Percentiles rank a stretch among this genome's conserved stretches.
phyloP scores from a whole-genome alignment of 2,888 invertebrate species.

The Papilio gigon region DNA sequence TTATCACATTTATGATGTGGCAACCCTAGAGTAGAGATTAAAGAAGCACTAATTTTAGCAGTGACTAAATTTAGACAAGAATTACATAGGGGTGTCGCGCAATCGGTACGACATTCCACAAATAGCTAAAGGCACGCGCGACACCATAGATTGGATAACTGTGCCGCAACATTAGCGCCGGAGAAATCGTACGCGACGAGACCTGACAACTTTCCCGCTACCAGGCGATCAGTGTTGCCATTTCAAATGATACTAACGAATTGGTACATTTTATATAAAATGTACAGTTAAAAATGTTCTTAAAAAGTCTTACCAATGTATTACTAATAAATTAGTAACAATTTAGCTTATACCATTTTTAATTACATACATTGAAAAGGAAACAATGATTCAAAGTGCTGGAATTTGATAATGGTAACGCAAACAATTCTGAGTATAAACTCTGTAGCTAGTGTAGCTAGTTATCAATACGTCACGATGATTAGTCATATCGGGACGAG shows the following conservation, averaged over 20 bases:
- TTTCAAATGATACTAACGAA: background rate
- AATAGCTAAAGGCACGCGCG: slow-evolving; percentile 36
- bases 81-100: slow-evolving; percentile 18
- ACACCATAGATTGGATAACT: slow-evolving; percentile 38
- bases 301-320: background rate
- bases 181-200: slow-evolving; percentile 33
- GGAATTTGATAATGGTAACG: slow-evolving; percentile 34
- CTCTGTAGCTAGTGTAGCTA: too few species aligned
- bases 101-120: slow-evolving; percentile 28
- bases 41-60: background rate
- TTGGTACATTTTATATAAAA: slow-evolving; percentile 6
- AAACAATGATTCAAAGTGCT: slow-evolving; percentile 31
- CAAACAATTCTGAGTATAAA: slow-evolving; percentile 34
- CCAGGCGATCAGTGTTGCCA: slow-evolving; percentile 39
- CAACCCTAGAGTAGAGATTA: background rate
- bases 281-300: background rate
- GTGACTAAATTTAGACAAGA: slow-evolving; percentile 14
- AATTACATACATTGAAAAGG: slow-evolving; percentile 12
- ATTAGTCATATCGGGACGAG: slow-evolving; percentile 32
- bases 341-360: slow-evolving; percentile 1
- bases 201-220: slow-evolving; percentile 43
- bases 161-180: slow-evolving; percentile 28
- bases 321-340: background rate
- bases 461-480: slow-evolving; percentile 35
- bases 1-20: too few species aligned